Evolutionary conservation across 2,113 vertebrate genomes (phyloP), one percentile per base, ranked within the genome.

Genomic region (Eublepharis macularius): DNA sequence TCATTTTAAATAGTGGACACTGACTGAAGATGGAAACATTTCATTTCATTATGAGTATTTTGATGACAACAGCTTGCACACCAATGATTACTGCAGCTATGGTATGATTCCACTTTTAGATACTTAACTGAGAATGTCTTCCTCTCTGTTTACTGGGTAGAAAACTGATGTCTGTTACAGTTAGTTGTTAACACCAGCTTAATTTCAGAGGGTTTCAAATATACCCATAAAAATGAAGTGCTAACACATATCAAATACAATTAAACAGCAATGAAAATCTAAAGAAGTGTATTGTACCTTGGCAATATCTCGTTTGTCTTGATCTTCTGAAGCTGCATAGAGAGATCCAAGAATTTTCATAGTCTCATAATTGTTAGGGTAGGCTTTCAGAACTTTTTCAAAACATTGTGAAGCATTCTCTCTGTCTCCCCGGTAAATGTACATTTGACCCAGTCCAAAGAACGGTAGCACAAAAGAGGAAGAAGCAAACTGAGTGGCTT

Each of bases 331-430:
- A 29, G 98, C 98, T 11, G 99, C 99, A 81, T 99, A 99, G 24
- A 99, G 98, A 21, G 99, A 99, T 8, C 99, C 99, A 81, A 99
- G 97, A 92, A 99, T 99, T 93, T 99, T 99, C 98, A 99, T 99
- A 6, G 99, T 99, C 92, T 99, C 99, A 1, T 99, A 99, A 95
- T 99, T 99, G 93, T 99, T 99, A 88, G 98, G 99, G 90, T 99
- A 99, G 65, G 98, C 98, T 94, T 99, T 99, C 88, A 99, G 95
- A 91, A 99, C 99, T 90, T 99, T 99, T 91, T 99, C 99, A 86
- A 99, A 99, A 95, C 99, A 99, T 41, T 99, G 98, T 34, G 99
- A 98, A 14, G 99, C 99, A 60, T 99, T 99, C 93, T 99, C 99
- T 90, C 98, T 99, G 95, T 99, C 99, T 82, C 99, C 97, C 91